Base-by-base conservation (phyloP, 2,888 invertebrate genomes). In the Crioceris asparagi region DNA sequence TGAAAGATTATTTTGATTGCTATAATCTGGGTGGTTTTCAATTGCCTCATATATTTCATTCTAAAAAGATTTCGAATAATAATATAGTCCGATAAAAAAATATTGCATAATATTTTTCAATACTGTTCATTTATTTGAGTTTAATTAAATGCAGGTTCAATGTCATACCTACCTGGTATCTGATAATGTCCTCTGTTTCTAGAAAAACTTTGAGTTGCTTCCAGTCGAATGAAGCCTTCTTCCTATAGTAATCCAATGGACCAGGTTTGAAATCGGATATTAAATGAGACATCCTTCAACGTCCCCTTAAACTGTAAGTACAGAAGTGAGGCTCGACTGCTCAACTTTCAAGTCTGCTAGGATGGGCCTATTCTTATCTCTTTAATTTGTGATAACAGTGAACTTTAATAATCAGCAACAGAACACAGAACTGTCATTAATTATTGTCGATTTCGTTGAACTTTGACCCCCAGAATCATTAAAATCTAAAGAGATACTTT, bases 201-300 rank as follows among this genome's bases (percentile, higher is more conserved):
- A 75, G 46, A 35, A 70, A 56, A 3, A 72, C 40, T 55, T 65
- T 70, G 54, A 75, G 29, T 39, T 74, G 74, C 31, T 78, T 76
- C 74, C 81, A 79, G 49, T 80, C 75, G 52, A 83, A 83, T 0
- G 74, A 66, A 1, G 79, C 74, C 45, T 68, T 70, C 46, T 71
- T 70, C 34, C 83, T 68, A 52, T 79, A 82, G 4, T 50, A 55
- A 50, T 78, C 74, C 40, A 83, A 59, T 11, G 76, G 77, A 4
- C 83, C 82, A 17, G 62, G 61, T 11, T 75, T 74, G 42, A 79
- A 72, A 50, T 75, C 74, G 4, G 71, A 70, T 43, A 77, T 67
- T 35, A 69, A 65, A 4, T 60, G 50, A 42, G 62, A 62, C 36
- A 72, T 56, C 27, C 35, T 48, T n/a, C n/a, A n/a, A n/a, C n/a